Evolutionary conservation across 2,113 vertebrate species (phyloP).

Genomic region (Crypturellus undulatus): DNA sequence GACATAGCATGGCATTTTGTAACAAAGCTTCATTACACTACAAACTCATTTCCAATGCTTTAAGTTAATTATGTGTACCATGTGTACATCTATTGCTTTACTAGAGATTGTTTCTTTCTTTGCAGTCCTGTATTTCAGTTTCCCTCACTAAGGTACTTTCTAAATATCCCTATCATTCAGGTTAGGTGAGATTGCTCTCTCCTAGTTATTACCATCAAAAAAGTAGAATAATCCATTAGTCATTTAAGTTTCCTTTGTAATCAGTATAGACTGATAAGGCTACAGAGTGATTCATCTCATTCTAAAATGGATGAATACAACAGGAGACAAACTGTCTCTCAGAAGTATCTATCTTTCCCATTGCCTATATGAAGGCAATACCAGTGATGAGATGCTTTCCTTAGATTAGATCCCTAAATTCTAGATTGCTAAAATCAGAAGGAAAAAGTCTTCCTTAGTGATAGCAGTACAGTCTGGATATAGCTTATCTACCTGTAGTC

Average conservation of each 20-base stretch:
- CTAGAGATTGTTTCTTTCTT: not conserved
- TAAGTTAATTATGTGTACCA: not conserved
- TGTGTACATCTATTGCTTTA: not conserved
- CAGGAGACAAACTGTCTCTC: not conserved
- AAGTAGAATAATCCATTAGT: not conserved
- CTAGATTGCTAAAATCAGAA: not conserved
- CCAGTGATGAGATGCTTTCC: not conserved
- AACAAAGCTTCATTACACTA: not conserved
- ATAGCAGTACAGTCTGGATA: fast-evolving
- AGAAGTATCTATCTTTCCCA: not conserved
- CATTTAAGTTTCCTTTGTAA: not conserved
- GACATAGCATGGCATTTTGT: not conserved
- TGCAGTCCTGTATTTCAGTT: not conserved
- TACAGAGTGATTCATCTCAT: constrained; percentile 35
- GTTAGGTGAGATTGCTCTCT: not conserved
- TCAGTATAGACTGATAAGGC: not conserved
- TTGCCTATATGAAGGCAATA: not conserved
- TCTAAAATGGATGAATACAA: not conserved
- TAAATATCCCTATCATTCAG: not conserved
- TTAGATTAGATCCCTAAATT: not conserved
- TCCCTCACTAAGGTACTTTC: not conserved
- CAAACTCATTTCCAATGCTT: not conserved
- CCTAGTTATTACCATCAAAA: not conserved
- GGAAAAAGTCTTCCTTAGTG: not conserved
- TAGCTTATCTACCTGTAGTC: not conserved